phyloP scores from a whole-genome alignment of 2,797 vertebrate genomes.

The Chelonia mydas region DNA sequence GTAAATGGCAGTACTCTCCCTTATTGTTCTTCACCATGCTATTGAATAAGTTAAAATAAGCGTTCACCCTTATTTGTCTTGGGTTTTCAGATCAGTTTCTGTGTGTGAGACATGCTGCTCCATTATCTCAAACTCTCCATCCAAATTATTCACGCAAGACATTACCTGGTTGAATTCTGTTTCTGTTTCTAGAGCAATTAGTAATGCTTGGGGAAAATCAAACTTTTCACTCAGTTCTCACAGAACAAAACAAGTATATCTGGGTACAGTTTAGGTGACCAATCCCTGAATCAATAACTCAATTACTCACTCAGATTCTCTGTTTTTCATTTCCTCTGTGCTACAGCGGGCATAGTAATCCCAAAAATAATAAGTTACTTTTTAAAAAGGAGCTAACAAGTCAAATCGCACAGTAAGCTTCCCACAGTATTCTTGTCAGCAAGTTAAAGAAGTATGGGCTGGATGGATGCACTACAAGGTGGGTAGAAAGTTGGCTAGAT shows the following conservation, averaged over 20 bases:
- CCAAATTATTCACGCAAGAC: fast-evolving
- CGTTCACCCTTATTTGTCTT: not conserved
- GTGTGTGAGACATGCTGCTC: not conserved
- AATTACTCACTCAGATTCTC: not conserved
- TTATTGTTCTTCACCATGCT: not conserved
- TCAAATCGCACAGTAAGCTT: not conserved
- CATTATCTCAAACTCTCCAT: not conserved
- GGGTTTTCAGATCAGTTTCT: not conserved
- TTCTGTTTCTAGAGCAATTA: not conserved
- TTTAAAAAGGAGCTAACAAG: not conserved
- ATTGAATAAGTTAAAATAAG: not conserved
- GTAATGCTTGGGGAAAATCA: fast-evolving
- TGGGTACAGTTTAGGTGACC: not conserved
- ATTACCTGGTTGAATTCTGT: not conserved
- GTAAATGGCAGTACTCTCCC: not conserved
- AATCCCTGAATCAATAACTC: fast-evolving
- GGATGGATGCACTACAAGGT: too few relatives aligned
- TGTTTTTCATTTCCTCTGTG: not conserved
- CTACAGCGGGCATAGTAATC: not conserved
- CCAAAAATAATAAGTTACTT: not conserved
- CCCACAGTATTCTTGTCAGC: too few relatives aligned
- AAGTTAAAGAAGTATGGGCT: too few relatives aligned
- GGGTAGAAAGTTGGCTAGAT: too few relatives aligned
- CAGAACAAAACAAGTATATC: fast-evolving
- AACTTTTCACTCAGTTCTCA: fast-evolving